Percentiles rank a stretch among this genome's conserved stretches.
These are phyloP conservation scores for Ostrea denselamellosa DNA, from an alignment of 1,140 invertebrate genomes.

Conservation along the genomic window DNA sequence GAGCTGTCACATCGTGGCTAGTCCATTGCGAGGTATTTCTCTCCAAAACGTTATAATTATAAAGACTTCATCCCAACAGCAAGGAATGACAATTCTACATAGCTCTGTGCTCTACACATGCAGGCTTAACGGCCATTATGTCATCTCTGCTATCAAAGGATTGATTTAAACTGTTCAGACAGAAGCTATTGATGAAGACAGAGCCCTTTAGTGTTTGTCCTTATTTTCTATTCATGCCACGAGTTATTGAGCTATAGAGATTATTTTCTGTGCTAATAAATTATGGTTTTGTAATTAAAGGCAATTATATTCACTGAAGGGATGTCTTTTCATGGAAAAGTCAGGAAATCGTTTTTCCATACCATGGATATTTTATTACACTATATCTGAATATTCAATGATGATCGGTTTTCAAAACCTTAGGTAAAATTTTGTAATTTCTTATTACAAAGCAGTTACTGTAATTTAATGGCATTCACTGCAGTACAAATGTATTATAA, in stretches of 20 bases:
- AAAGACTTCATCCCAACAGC: background rate
- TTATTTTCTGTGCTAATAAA: slow-evolving; percentile 34
- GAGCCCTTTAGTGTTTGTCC: background rate
- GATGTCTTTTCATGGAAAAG: slow-evolving; percentile 12
- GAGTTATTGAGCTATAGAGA: slow-evolving; percentile 11
- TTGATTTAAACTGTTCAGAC: slow-evolving; percentile 32
- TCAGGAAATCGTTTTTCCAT: background rate
- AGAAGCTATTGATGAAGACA: slow-evolving; percentile 31
- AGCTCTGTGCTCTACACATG: slow-evolving; percentile 14
- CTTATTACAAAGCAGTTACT: background rate
- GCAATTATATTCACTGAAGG: slow-evolving; percentile 6
- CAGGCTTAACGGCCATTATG: slow-evolving; percentile 31
- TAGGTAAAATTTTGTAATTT: background rate
- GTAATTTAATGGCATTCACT: background rate
- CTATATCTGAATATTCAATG: background rate
- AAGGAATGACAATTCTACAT: slow-evolving; percentile 16
- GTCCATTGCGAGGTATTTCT: slow-evolving; percentile 2
- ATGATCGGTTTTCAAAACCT: background rate
- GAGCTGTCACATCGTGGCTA: slow-evolving; percentile 3
- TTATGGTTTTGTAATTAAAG: slow-evolving; percentile 13
- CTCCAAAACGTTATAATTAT: slow-evolving; percentile 1
- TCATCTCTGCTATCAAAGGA: slow-evolving; percentile 24
- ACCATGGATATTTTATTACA: slow-evolving; percentile 20
- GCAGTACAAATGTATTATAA: too few relatives aligned
- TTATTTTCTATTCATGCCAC: background rate